These are phyloP conservation scores for Julus scandinavius DNA, from an alignment of 2,888 invertebrate genomes.

Conservation along the genomic window DNA sequence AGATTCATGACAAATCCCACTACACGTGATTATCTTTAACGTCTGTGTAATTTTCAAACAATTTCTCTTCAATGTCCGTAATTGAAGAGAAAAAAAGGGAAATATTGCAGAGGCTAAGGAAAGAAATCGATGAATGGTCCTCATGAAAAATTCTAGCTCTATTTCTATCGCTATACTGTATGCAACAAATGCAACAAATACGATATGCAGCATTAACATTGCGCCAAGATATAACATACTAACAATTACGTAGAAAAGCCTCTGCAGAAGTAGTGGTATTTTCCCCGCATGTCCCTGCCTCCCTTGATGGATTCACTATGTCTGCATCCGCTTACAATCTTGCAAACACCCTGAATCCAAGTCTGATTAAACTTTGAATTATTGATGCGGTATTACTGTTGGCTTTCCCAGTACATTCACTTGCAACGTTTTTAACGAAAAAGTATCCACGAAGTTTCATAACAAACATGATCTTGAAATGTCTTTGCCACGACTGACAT, in stretches of 20 bases:
- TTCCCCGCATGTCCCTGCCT: background rate
- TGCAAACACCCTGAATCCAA: background rate
- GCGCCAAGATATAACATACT: background rate
- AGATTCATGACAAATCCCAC: background rate
- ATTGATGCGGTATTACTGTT: background rate
- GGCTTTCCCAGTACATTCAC: background rate
- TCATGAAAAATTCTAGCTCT: background rate
- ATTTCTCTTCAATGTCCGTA: background rate
- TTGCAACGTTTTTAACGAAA: slow-evolving; percentile 5
- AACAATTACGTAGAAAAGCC: slow-evolving; percentile 11
- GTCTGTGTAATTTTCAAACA: background rate
- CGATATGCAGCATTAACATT: background rate
- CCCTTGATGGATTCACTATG: slow-evolving; percentile 18
- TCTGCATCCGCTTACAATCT: background rate
- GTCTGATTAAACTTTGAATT: slow-evolving; percentile 45
- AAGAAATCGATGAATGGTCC: background rate
- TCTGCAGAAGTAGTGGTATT: background rate
- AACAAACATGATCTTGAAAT: background rate
- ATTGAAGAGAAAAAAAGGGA: background rate
- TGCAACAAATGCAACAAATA: background rate
- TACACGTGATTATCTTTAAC: background rate
- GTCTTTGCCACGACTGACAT: background rate
- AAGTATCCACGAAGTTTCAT: background rate
- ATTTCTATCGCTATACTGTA: background rate
- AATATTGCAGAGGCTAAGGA: background rate